Conservation (phyloP, 1,140 invertebrate species). For the Drosophila prosaltans region DNA sequence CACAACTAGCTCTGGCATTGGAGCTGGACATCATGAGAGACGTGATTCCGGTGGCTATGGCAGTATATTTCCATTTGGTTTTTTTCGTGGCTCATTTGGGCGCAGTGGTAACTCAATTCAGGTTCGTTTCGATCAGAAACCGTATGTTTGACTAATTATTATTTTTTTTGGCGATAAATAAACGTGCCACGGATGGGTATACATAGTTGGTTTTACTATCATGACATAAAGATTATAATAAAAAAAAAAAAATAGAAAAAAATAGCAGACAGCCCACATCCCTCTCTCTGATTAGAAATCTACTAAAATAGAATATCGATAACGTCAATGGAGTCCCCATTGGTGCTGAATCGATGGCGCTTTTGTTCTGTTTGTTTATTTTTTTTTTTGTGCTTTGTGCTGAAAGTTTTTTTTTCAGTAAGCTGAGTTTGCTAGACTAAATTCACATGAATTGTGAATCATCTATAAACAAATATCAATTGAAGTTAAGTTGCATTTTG, state of each 20-base stretch:
- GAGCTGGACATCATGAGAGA: slow-evolving; percentile 9
- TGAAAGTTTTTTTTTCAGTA: neutral
- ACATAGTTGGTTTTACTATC: neutral
- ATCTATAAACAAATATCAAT: too few relatives aligned
- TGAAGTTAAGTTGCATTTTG: too few relatives aligned
- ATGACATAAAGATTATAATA: slow-evolving; percentile 13
- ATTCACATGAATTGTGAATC: too few relatives aligned
- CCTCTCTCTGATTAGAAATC: slow-evolving; percentile 42
- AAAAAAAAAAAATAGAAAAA: neutral
- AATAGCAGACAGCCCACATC: slow-evolving; percentile 18
- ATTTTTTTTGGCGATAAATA: neutral
- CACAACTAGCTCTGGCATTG: slow-evolving; percentile 32
- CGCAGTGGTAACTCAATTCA: slow-evolving; percentile 66
- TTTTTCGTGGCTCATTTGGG: slow-evolving; percentile 69
- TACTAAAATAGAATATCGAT: slow-evolving; percentile 36
- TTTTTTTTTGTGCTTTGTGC: neutral
- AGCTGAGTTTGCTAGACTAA: neutral
- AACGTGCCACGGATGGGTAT: neutral
- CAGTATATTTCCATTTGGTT: slow-evolving; percentile 78
- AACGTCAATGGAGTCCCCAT: slow-evolving; percentile 8
- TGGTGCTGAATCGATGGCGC: neutral
- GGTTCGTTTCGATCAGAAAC: slow-evolving; percentile 52
- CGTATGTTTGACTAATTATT: slow-evolving; percentile 38
- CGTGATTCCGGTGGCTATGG: slow-evolving; percentile 69
- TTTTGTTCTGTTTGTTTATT: neutral